Evolutionary conservation across 2,797 vertebrate species (phyloP), one percentile per base, ranked within the genome.

Genomic region (Muscicapa striata): DNA sequence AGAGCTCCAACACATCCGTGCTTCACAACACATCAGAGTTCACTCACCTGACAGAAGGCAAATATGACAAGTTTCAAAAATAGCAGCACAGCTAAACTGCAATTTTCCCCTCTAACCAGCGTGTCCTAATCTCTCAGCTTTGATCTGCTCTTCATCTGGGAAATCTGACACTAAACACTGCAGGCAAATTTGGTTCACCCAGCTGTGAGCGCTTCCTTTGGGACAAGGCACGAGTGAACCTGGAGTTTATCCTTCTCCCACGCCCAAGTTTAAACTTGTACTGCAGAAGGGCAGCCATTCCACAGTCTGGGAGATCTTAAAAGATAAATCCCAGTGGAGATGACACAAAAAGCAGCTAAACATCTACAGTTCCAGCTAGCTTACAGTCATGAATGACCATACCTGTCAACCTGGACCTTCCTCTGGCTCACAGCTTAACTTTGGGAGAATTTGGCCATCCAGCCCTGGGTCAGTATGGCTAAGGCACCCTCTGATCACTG

Each of bases 31-130:
- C 57, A 79, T 61, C 92, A 67, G 43, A 73, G 92, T 67, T 89
- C 75, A 72, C 75, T 93, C 93, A 96, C 90, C 94, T 94, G 81
- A 89, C 61, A 94, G 64, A 89, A 77, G 41, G 46, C 61, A 93
- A 90, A 68, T 48, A 79, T 89, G 90, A 96, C 94, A 95, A 86
- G 81, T 89, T 93, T 87, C 93, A 89, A 95, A 96, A 95, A 95
- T 90, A 94, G 92, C 76, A 95, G 82, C 89, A 90, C 63, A 80
- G 64, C 63, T 95, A 93, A 95, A 94, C 92, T 78, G 68, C 84
- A 94, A 96, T 95, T 95, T 96, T 74, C 89, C 89, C 64, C 89
- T 89, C 89, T 94, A 95, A 87, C 84, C 92, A 92, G 72, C 89
- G 64, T 92, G 78, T 72, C 90, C 92, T 95, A 91, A 96, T 95